phyloP scores from a whole-genome alignment of 2,113 vertebrate genomes.

The Tiliqua scincoides region DNA sequence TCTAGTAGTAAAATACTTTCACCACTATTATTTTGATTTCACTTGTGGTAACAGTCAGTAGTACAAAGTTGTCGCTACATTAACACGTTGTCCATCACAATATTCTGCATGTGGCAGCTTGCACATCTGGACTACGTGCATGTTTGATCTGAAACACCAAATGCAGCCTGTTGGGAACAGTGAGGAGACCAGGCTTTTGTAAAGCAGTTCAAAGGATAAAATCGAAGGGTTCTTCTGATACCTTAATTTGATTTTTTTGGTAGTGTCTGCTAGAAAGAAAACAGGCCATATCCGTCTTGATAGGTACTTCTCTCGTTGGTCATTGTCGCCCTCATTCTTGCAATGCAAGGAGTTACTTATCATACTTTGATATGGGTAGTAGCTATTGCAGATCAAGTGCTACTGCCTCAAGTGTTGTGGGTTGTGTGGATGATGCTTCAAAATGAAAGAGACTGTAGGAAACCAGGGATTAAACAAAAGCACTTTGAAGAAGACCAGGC shows the following conservation, averaged over 20 bases:
- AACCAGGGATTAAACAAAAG: neutral
- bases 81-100: conserved; percentile 71
- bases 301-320: neutral
- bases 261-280: conserved; percentile 23
- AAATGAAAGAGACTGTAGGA: too few relatives aligned
- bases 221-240: conserved; percentile 4
- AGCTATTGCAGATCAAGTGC: neutral
- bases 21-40: conserved; percentile 57
- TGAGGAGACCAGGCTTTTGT: conserved; percentile 55
- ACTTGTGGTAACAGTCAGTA: conserved; percentile 57
- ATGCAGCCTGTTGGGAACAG: conserved; percentile 49
- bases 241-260: conserved; percentile 2
- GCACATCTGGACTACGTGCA: conserved; percentile 69
- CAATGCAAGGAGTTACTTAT: neutral
- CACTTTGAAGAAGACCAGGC: neutral
- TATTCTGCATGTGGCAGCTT: conserved; percentile 68
- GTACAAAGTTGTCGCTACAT: conserved; percentile 68
- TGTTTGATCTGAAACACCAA: conserved; percentile 73
- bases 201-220: conserved; percentile 61
- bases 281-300: neutral
- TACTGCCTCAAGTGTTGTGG: neutral
- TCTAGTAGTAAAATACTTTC: conserved; percentile 44
- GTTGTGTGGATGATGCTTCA: neutral
- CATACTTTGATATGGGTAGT: neutral
- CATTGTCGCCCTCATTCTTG: neutral